Percentiles rank a stretch among this genome's conserved stretches.
phyloP scores from a whole-genome alignment of 2,888 invertebrate species.

The Metopia argyrocephala region DNA sequence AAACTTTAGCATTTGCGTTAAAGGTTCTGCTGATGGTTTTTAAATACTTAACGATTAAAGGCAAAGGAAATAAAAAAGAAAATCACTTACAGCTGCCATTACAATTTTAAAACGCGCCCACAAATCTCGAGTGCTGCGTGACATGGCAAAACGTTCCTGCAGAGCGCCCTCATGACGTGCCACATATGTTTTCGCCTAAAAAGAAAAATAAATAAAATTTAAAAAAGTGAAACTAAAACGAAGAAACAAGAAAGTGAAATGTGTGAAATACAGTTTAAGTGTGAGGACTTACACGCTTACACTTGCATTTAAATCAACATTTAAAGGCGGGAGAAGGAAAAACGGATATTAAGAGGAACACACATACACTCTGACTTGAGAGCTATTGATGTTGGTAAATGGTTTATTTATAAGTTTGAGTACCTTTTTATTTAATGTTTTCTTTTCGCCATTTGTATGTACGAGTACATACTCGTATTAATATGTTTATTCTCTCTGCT shows the following conservation, averaged over 20 bases:
- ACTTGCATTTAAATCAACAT: neutral
- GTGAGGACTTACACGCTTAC: constrained; percentile 2
- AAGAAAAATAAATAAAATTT: constrained; percentile 17
- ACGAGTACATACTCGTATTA: too few species aligned
- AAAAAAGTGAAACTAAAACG: constrained; percentile 5
- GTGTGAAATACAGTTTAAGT: constrained; percentile 21
- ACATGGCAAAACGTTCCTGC: constrained; percentile 93
- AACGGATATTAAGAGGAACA: neutral
- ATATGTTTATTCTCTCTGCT: neutral
- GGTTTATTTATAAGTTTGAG: neutral
- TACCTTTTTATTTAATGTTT: too few species aligned
- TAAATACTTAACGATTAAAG: constrained; percentile 31
- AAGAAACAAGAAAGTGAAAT: constrained; percentile 14
- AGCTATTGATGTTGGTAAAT: neutral
- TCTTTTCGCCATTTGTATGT: too few species aligned
- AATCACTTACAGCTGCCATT: constrained; percentile 85
- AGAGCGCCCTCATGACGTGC: constrained; percentile 93
- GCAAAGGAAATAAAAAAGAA: constrained; percentile 13
- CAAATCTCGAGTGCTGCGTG: constrained; percentile 90
- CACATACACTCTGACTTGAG: neutral
- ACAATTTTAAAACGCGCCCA: constrained; percentile 90
- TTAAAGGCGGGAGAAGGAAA: neutral
- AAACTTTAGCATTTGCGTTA: constrained; percentile 7
- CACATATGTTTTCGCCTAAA: constrained; percentile 90
- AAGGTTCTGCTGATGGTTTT: neutral